A percentile compares a stretch with the other conserved stretches of the same genome.
Conservation (phyloP, 2,113 vertebrate species). For the Arenaria interpres region DNA sequence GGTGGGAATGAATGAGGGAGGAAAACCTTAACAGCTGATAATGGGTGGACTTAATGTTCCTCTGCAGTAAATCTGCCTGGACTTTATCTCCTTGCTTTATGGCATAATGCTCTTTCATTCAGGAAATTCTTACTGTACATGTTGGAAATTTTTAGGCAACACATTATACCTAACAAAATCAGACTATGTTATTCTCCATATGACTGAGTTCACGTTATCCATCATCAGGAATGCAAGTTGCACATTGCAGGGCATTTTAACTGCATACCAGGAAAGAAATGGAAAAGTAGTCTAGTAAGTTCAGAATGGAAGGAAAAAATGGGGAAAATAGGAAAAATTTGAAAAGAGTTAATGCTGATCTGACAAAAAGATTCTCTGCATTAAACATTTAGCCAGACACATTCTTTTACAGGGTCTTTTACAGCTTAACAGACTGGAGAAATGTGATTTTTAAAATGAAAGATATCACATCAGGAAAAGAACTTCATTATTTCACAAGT, state of each 20-base stretch:
- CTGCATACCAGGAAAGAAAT: background rate
- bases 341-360: background rate
- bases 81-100: background rate
- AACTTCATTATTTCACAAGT: background rate
- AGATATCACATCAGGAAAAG: background rate
- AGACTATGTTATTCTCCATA: background rate
- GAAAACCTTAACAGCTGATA: background rate
- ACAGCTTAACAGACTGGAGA: background rate
- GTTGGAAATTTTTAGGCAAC: background rate
- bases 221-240: background rate
- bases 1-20: background rate
- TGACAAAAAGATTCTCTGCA: background rate
- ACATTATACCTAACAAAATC: background rate
- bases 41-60: background rate
- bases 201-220: background rate
- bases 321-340: background rate
- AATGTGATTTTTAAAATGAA: background rate
- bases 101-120: background rate
- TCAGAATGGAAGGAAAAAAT: background rate
- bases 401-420: background rate
- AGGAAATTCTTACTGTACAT: background rate
- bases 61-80: background rate
- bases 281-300: background rate
- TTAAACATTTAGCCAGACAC: background rate
- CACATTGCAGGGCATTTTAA: background rate